Evolutionary conservation across 2,797 vertebrate genomes (phyloP).

Genomic region (Lacerta viridis): DNA sequence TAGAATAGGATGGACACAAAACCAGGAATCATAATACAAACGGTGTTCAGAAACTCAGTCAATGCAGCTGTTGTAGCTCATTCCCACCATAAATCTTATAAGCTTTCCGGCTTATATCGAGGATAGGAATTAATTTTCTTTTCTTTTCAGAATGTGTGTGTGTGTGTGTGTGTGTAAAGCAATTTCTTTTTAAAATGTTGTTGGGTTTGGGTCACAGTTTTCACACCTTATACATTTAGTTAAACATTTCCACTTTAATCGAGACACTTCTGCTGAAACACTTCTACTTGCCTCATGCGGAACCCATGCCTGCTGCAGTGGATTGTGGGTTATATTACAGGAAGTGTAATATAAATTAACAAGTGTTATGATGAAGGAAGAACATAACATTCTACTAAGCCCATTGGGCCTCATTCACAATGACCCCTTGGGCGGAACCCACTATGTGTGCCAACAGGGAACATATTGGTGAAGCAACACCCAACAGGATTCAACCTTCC

Average conservation of each 20-base stretch:
- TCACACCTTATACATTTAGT: slow-evolving; percentile 3
- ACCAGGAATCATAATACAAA: slow-evolving; percentile 70
- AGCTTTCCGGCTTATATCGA: slow-evolving; percentile 63
- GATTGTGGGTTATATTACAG: background rate
- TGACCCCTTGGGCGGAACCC: too few relatives aligned
- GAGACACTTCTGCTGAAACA: background rate
- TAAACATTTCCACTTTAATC: background rate
- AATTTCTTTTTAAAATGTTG: slow-evolving; percentile 56
- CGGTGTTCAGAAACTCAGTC: slow-evolving; percentile 57
- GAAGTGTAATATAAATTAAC: background rate
- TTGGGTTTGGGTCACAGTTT: slow-evolving; percentile 35
- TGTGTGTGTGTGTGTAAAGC: slow-evolving; percentile 38
- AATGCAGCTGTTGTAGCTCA: slow-evolving; percentile 69
- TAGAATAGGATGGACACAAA: slow-evolving; percentile 59
- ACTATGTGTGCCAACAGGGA: too few relatives aligned
- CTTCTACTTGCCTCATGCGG: background rate
- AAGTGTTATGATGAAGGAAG: too few relatives aligned
- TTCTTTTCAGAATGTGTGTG: slow-evolving; percentile 40
- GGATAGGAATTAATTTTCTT: slow-evolving; percentile 41
- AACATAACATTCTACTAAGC: too few relatives aligned
- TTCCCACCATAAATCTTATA: slow-evolving; percentile 71
- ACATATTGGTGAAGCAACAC: too few relatives aligned
- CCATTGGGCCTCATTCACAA: too few relatives aligned
- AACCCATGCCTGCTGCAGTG: too few relatives aligned
- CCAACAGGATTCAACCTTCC: too few relatives aligned